A percentile compares a stretch with the other conserved stretches of the same genome.
Conservation (phyloP, 2,113 vertebrate genomes). For the Nothoprocta perdicaria region DNA sequence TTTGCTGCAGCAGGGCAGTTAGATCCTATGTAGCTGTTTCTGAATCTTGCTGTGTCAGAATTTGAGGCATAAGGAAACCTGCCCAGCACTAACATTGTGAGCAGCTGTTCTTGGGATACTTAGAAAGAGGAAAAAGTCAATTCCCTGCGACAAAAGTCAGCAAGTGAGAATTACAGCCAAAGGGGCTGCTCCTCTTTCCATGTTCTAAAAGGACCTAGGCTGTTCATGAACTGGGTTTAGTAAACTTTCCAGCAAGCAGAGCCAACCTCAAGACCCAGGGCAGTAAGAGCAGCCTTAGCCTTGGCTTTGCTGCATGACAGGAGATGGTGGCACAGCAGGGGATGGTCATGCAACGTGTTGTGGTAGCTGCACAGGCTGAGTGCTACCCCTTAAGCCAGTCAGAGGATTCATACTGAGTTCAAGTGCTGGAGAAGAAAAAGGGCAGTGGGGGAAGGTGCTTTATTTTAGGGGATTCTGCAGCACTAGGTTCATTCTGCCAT, state of each 20-base stretch:
- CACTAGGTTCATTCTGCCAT: conserved; percentile 1
- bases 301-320: no score
- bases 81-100: neutral
- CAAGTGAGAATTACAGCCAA: conserved; percentile 5
- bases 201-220: neutral
- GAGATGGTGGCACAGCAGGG: no score
- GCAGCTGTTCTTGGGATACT: neutral
- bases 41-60: conserved; percentile 16
- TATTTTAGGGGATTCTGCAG: neutral
- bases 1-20: conserved; percentile 8
- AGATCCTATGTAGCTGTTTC: neutral
- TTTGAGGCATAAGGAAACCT: neutral
- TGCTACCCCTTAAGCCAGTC: neutral
- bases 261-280: conserved; percentile 30
- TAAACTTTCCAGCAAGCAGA: conserved; percentile 45
- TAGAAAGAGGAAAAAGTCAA: neutral
- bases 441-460: neutral
- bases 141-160: neutral
- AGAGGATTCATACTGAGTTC: conserved; percentile 24
- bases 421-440: neutral
- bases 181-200: conserved; percentile 9
- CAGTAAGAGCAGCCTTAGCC: conserved; percentile 37
- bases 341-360: neutral
- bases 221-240: conserved; percentile 6
- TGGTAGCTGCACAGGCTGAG: neutral